Evolutionary conservation across 1,140 invertebrate genomes (phyloP), one percentile per base, ranked within the genome.

Genomic region (Drosophila bifasciata): DNA sequence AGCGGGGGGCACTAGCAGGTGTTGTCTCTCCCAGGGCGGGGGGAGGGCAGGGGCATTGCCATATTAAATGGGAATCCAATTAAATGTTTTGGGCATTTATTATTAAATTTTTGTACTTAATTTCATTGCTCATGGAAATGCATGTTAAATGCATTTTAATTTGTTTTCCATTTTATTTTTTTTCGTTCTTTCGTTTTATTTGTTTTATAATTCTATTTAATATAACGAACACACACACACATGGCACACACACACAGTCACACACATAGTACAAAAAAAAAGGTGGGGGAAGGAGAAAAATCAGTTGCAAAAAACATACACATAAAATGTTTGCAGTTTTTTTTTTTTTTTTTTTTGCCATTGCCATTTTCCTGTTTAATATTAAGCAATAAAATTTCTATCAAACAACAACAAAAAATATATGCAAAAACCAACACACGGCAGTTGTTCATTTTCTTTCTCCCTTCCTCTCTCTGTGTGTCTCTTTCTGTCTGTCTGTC

Each of bases 151-250:
- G 49, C 50, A 8, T 63, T 70, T 64, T 67, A 32, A 75, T 75
- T 75, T 67, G 53, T 25, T 43, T 41, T n/a, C n/a, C n/a, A n/a
- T n/a, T n/a, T n/a, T n/a, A n/a, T n/a, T 21, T 16, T 52, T 17
- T 59, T 39, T 36, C 6, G n/a, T n/a, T n/a, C n/a, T n/a, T n/a
- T 61, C 73, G 13, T 51, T 76, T 76, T 69, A 68, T 76, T 76
- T 76, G 72, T 48, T 76, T 68, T 68, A 66, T 73, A 73, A 73
- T 57, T 73, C 51, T 73, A 73, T 73, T 73, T 64, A 73, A 63
- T 49, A 43, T 11, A 25, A 11, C n/a, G 49, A 19, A 25, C 16
- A 17, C 25, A 21, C 8, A 53, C 15, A 46, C 15, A 36, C 28
- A 32, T n/a, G n/a, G n/a, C 28, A 32, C 8, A 32, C 28, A 9